A percentile compares a stretch with the other conserved stretches of the same genome.
These are phyloP conservation scores for Cercopithecus mona DNA, from an alignment of 2,113 vertebrate species.

Conservation along the genomic window DNA sequence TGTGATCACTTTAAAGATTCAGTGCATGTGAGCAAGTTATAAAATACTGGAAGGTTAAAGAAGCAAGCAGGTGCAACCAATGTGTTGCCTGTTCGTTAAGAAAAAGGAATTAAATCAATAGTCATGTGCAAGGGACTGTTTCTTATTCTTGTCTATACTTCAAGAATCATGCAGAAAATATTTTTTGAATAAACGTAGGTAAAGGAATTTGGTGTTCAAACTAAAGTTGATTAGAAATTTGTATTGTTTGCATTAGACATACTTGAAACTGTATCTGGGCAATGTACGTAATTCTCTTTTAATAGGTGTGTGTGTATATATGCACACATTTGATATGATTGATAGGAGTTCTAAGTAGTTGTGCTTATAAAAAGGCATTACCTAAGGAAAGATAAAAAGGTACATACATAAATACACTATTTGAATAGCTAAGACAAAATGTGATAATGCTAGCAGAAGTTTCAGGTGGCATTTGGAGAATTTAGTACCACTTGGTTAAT, in stretches of 20 bases:
- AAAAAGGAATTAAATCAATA: not conserved
- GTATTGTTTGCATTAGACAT: not conserved
- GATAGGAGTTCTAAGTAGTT: not conserved
- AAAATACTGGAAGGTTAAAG: not conserved
- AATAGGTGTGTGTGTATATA: not conserved
- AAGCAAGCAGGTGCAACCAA: not conserved
- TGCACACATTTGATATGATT: not conserved
- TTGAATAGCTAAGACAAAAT: not conserved
- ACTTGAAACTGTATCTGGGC: not conserved
- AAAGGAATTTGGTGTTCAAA: not conserved
- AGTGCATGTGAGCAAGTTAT: not conserved
- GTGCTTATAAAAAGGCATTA: not conserved
- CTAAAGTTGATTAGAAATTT: not conserved
- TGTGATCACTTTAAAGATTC: not conserved
- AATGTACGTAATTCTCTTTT: not conserved
- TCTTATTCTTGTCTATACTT: not conserved
- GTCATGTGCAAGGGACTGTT: not conserved
- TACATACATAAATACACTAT: not conserved
- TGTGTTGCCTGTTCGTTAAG: not conserved
- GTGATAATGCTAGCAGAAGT: not conserved
- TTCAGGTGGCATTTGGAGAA: not conserved
- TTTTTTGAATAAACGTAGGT: not conserved
- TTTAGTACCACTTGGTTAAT: not conserved
- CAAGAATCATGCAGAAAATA: not conserved
- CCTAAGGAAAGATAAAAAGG: not conserved